Evolutionary conservation across 2,888 invertebrate species (phyloP), one percentile per base, ranked within the genome.

Genomic region (Metopia argyrocephala): DNA sequence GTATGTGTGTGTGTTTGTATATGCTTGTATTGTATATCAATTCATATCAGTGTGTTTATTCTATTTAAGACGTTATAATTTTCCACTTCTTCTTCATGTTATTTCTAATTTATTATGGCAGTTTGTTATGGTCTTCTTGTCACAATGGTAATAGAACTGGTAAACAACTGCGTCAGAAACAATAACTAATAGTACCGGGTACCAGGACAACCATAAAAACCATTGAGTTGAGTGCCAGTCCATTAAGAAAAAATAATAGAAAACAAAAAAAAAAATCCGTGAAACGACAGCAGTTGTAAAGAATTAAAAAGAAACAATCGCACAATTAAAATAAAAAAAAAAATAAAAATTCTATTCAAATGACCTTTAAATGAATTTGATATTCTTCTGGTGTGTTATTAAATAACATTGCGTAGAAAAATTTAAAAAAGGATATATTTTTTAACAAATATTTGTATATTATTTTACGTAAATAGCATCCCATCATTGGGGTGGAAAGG

Each of bases 331-430:
- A n/a, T n/a, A n/a, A n/a, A n/a, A n/a, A n/a, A n/a, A n/a, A n/a
- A n/a, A n/a, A n/a, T n/a, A n/a, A n/a, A n/a, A n/a, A n/a, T n/a
- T n/a, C n/a, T n/a, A n/a, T n/a, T n/a, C n/a, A n/a, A n/a, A n/a
- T n/a, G n/a, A n/a, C n/a, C n/a, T n/a, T 85, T 85, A 85, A 87
- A 86, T 88, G 86, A 87, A 88, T 88, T 88, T 86, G 86, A 86
- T 87, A 86, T 86, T 85, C 84, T 45, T 2, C 85, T 85, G 85
- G 85, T 86, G 87, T 87, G 87, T 87, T 88, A 88, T 86, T 87
- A 86, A 88, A 87, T 86, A 85, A 85, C 84, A 83, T 84, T 82
- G 82, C 59, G 12, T 9, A 65, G n/a, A n/a, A n/a, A n/a, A n/a
- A n/a, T n/a, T n/a, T n/a, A n/a, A n/a, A n/a, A n/a, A n/a, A n/a